Evolutionary conservation across 2,797 vertebrate species (phyloP).

Genomic region (Parauchenoglanis punctatus): DNA sequence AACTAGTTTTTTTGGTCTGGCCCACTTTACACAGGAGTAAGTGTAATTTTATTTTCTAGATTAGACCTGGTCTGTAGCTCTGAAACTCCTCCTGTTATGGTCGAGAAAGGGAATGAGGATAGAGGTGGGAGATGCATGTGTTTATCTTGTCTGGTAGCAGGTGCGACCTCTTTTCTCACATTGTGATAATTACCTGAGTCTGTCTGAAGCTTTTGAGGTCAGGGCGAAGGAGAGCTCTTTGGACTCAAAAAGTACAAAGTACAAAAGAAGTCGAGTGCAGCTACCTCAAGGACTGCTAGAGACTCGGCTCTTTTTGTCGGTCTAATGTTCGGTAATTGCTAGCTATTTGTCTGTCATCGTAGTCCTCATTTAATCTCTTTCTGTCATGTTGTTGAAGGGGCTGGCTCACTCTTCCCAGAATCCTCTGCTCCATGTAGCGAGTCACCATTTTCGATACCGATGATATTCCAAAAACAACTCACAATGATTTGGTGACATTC

Average conservation of each 20-base stretch:
- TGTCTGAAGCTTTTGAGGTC: conserved; percentile 12
- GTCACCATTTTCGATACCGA: too few species aligned
- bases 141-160: conserved; percentile 49
- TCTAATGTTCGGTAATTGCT: not conserved
- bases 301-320: not conserved
- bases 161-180: conserved; percentile 45
- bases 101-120: not conserved
- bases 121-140: not conserved
- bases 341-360: not conserved
- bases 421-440: too few species aligned
- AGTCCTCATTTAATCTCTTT: not conserved
- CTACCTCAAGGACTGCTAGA: not conserved
- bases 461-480: too few species aligned
- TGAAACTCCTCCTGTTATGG: not conserved
- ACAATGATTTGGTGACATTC: too few species aligned
- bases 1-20: not conserved
- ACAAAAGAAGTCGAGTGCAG: not conserved
- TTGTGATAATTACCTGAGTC: conserved; percentile 32
- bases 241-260: not conserved
- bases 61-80: conserved; percentile 60
- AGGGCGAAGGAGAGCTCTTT: not conserved
- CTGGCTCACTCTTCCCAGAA: too few species aligned
- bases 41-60: conserved; percentile 9
- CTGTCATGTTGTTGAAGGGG: not conserved
- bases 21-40: not conserved